A percentile compares a stretch with the other conserved stretches of the same genome.
Conservation (phyloP, 2,797 vertebrate genomes). For the Micropoecilia bifurca region DNA sequence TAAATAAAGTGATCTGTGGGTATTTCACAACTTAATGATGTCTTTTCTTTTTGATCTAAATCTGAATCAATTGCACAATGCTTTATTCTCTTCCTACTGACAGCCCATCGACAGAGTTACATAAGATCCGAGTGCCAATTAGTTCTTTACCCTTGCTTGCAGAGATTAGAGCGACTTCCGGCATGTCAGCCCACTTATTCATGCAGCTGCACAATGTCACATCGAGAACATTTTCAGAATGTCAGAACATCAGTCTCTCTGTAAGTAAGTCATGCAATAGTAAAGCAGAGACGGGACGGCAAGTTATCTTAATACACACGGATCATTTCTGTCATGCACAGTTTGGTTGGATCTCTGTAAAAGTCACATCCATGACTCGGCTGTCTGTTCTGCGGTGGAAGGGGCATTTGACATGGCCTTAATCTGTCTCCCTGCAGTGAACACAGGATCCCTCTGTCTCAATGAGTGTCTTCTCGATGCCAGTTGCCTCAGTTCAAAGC, state of each 20-base stretch:
- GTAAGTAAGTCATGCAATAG: slow-evolving; percentile 18
- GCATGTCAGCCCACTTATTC: slow-evolving; percentile 69
- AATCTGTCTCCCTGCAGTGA: slow-evolving; percentile 63
- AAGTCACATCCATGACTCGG: slow-evolving; percentile 69
- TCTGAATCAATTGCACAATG: slow-evolving; percentile 63
- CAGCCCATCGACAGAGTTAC: slow-evolving; percentile 64
- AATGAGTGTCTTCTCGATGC: slow-evolving; percentile 46
- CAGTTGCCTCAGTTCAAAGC: slow-evolving; percentile 34
- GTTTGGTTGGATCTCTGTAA: slow-evolving; percentile 70
- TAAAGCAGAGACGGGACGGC: slow-evolving; percentile 23
- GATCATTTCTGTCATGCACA: slow-evolving; percentile 49
- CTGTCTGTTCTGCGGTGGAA: slow-evolving; percentile 67
- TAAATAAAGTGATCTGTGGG: slow-evolving; percentile 83
- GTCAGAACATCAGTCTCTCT: slow-evolving; percentile 31
- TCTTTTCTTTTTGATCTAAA: slow-evolving; percentile 43
- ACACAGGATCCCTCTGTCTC: slow-evolving; percentile 45
- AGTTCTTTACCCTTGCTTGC: slow-evolving; percentile 65
- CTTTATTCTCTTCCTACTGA: slow-evolving; percentile 63
- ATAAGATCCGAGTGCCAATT: slow-evolving; percentile 65
- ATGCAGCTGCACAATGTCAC: slow-evolving; percentile 72
- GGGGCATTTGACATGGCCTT: slow-evolving; percentile 71
- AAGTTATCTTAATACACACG: slow-evolving; percentile 23
- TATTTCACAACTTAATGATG: slow-evolving; percentile 62
- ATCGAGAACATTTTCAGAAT: slow-evolving; percentile 43
- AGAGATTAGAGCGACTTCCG: slow-evolving; percentile 65